phyloP scores from a whole-genome alignment of 2,113 vertebrate genomes.

The Tichodroma muraria region DNA sequence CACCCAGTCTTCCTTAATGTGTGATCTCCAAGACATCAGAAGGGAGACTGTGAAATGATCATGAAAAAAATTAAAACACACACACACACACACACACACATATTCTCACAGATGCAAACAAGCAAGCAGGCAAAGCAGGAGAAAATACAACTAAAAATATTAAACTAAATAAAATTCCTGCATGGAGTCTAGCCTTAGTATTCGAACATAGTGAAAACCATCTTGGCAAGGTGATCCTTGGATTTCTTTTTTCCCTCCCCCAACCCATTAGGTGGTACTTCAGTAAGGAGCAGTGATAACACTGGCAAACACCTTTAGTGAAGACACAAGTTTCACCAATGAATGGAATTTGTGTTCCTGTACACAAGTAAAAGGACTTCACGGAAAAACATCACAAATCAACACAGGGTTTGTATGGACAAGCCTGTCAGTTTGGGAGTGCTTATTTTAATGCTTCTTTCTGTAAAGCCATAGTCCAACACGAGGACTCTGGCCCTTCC shows the following conservation, averaged over 20 bases:
- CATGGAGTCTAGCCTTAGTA: background rate
- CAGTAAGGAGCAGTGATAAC: background rate
- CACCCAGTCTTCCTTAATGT: background rate
- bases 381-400: background rate
- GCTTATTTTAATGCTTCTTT: background rate
- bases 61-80: background rate
- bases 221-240: background rate
- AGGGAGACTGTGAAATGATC: background rate
- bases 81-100: background rate
- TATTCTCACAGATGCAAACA: background rate
- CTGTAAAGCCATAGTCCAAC: background rate
- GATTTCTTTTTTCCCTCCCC: background rate
- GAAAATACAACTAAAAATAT: background rate
- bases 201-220: background rate
- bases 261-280: background rate
- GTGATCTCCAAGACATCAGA: constrained; percentile 32
- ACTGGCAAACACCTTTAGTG: background rate
- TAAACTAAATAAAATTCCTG: background rate
- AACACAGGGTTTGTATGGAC: background rate
- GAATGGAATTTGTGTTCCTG: background rate
- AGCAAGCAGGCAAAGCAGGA: background rate
- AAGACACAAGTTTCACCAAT: background rate
- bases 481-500: background rate
- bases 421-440: background rate
- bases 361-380: background rate